Conservation (phyloP, 2,797 vertebrate genomes). For the Lagorchestes hirsutus region DNA sequence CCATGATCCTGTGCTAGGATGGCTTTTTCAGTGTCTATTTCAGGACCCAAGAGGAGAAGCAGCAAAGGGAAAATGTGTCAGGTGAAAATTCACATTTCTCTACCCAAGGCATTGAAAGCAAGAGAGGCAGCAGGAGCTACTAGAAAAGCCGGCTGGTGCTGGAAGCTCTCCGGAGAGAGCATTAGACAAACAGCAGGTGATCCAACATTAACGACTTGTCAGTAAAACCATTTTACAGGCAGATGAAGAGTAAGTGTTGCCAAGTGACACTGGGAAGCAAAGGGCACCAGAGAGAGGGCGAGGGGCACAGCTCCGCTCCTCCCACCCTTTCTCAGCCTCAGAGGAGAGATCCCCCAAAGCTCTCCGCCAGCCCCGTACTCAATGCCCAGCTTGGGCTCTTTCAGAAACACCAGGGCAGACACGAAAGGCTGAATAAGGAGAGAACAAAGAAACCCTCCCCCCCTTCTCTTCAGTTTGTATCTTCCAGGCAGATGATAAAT, state of each 20-base stretch:
- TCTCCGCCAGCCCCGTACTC: background rate
- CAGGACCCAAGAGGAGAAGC: background rate
- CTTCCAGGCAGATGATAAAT: background rate
- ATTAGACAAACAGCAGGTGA: background rate
- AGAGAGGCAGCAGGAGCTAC: background rate
- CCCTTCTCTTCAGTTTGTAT: slow-evolving; percentile 27
- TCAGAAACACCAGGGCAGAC: background rate
- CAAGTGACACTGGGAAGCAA: background rate
- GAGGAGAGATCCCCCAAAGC: background rate
- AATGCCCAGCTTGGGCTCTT: background rate
- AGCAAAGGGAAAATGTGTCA: background rate
- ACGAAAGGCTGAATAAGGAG: slow-evolving; percentile 43
- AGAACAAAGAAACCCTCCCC: slow-evolving; percentile 76
- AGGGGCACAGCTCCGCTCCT: background rate
- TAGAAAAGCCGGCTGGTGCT: background rate
- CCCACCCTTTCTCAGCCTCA: background rate
- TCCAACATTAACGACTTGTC: background rate
- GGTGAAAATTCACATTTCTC: background rate
- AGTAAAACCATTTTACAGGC: background rate
- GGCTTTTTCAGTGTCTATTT: background rate
- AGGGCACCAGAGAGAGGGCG: background rate
- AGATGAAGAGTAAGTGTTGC: background rate
- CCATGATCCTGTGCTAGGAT: background rate
- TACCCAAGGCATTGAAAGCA: background rate
- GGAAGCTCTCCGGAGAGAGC: background rate